phyloP scores from a whole-genome alignment of 2,113 vertebrate genomes.

The Centropus bengalensis region DNA sequence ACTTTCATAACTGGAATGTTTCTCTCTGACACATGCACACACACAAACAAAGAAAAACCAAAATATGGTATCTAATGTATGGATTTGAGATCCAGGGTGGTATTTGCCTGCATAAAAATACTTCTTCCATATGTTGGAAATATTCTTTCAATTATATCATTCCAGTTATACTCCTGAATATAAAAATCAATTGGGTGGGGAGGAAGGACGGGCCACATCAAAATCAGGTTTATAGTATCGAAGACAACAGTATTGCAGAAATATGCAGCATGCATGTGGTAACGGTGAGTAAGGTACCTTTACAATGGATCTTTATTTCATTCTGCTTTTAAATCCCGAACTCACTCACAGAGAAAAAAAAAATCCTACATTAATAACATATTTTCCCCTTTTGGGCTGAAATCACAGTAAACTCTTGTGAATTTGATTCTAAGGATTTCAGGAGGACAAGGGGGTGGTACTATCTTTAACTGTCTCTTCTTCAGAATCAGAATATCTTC shows the following conservation, averaged over 20 bases:
- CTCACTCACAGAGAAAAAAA: constrained; percentile 31
- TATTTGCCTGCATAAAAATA: constrained; percentile 9
- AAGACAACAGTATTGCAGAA: constrained; percentile 46
- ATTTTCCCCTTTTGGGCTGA: constrained; percentile 42
- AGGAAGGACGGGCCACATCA: not conserved
- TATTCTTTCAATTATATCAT: constrained; percentile 29
- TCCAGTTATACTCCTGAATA: constrained; percentile 2
- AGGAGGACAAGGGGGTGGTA: too few relatives aligned
- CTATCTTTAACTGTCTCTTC: constrained; percentile 62
- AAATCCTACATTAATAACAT: constrained; percentile 26
- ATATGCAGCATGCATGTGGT: constrained; percentile 53
- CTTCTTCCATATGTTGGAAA: constrained; percentile 48
- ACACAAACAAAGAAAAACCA: constrained; percentile 45
- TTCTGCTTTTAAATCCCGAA: constrained; percentile 18
- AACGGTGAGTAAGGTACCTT: constrained; percentile 72
- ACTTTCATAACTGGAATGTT: constrained; percentile 7
- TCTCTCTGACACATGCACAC: not conserved
- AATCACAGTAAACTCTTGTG: constrained; percentile 14
- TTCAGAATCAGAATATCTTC: constrained; percentile 58
- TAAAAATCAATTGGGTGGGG: not conserved
- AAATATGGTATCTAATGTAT: constrained; percentile 40
- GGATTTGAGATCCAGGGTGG: constrained; percentile 1
- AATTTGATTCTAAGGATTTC: not conserved
- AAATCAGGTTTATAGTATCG: constrained; percentile 3
- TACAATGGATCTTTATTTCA: constrained; percentile 67